Conservation (phyloP, 2,113 vertebrate species). For the Pteruthius melanotis region DNA sequence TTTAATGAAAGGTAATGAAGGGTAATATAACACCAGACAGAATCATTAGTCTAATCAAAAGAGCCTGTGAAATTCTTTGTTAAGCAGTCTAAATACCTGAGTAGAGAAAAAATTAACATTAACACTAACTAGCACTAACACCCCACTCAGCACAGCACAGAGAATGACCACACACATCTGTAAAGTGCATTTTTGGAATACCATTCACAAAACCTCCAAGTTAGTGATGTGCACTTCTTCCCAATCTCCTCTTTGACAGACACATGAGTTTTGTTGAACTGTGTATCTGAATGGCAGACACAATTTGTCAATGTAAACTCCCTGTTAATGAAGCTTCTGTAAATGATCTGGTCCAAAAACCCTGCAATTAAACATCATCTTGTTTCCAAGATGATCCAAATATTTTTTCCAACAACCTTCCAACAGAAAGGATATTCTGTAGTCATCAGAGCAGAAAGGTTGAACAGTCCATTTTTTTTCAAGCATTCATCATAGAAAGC, state of each 20-base stretch:
- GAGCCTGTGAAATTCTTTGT: background rate
- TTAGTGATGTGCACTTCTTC: background rate
- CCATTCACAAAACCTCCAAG: background rate
- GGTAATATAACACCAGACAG: background rate
- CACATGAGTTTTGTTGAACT: background rate
- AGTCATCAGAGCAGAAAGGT: background rate
- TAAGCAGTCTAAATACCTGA: background rate
- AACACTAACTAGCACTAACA: background rate
- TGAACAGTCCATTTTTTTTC: background rate
- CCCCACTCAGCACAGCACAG: background rate
- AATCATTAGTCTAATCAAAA: background rate
- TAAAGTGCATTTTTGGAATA: background rate
- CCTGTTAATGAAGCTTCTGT: background rate
- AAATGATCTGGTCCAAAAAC: background rate
- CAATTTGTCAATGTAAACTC: background rate
- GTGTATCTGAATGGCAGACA: background rate
- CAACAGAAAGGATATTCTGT: background rate
- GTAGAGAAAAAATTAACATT: background rate
- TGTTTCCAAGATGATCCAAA: background rate
- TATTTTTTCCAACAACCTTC: background rate
- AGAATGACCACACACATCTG: background rate
- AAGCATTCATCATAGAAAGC: background rate
- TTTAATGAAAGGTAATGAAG: background rate
- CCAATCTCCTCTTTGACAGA: background rate
- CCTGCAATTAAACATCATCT: background rate